Base-by-base conservation (phyloP, 2,113 vertebrate genomes). In the Shinisaurus crocodilurus region DNA sequence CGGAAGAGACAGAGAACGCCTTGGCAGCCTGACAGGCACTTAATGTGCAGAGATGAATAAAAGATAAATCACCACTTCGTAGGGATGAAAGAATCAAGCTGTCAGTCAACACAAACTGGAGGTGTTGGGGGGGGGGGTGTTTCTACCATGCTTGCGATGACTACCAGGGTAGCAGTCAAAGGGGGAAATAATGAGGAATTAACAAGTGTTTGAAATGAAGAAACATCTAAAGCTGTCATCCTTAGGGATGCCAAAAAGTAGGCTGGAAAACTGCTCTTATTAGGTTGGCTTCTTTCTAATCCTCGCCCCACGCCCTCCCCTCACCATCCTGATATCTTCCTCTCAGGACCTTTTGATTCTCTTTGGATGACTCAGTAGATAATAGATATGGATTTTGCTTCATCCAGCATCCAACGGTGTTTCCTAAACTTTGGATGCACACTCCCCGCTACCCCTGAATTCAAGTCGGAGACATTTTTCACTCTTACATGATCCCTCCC, bases 31-130 rank as follows among this genome's bases (percentile, higher is more conserved):
- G 90, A 94, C 92, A 92, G 92, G 88, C 83, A 84, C 89, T 88
- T 91, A 81, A 60, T 92, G 88, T 88, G 87, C 27, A 60, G 93
- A 94, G 88, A 92, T 90, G 92, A 95, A 94, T 92, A 89, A 93
- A 94, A 96, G 91, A 90, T 90, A 94, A 91, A 96, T 93, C 90
- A 92, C 65, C 88, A 3, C 50, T 90, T 89, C n/a, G 93, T 89
- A 89, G 0, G 2, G 86, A 70, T 93, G 89, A 95, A 93, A 94
- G 83, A 89, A 87, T 81, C 85, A 88, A 94, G 16, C 88, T 94
- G 94, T 91, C 54, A 60, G 91, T 91, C 10, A 5, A 94, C 90
- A 76, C 57, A 85, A 92, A 70, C 80, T 34, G 60, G 87, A 94
- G 0, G 2, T 57, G 65, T 20, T n/a, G n/a, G 1, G n/a, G 12